Evolutionary conservation across 2,113 vertebrate genomes (phyloP).

Genomic region (Myotis brandtii): DNA sequence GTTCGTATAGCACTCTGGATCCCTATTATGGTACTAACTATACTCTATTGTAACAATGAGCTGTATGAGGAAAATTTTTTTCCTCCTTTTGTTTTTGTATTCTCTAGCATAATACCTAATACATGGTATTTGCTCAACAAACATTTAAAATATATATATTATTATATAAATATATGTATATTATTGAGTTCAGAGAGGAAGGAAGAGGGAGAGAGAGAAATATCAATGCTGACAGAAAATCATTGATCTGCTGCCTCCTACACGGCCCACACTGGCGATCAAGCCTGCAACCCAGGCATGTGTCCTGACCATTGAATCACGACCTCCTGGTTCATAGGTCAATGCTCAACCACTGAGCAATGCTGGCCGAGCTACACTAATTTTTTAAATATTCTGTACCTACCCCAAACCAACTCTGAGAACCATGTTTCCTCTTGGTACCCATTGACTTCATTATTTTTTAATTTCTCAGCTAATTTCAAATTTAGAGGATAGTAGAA

Average conservation of each 20-base stretch:
- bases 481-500: neutral
- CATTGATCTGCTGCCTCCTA: neutral
- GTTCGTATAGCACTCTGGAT: neutral
- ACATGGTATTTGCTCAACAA: neutral
- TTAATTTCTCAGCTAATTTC: constrained; percentile 8
- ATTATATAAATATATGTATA: no score
- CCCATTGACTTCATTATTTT: neutral
- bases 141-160: neutral
- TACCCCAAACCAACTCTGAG: neutral
- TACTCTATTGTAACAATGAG: neutral
- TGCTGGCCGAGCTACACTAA: neutral
- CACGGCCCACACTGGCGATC: neutral
- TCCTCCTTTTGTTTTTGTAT: neutral
- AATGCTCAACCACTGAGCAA: neutral
- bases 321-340: neutral
- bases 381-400: constrained; percentile 3
- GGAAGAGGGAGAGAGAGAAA: neutral
- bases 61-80: neutral
- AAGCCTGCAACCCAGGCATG: no score
- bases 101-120: neutral
- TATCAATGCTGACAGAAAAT: neutral
- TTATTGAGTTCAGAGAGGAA: neutral
- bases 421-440: neutral
- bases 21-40: neutral
- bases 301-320: no score